Percentiles rank a stretch among this genome's conserved stretches.
Evolutionary conservation across 2,888 invertebrate species (phyloP).

Genomic region (Scaptomyza polygonia): DNA sequence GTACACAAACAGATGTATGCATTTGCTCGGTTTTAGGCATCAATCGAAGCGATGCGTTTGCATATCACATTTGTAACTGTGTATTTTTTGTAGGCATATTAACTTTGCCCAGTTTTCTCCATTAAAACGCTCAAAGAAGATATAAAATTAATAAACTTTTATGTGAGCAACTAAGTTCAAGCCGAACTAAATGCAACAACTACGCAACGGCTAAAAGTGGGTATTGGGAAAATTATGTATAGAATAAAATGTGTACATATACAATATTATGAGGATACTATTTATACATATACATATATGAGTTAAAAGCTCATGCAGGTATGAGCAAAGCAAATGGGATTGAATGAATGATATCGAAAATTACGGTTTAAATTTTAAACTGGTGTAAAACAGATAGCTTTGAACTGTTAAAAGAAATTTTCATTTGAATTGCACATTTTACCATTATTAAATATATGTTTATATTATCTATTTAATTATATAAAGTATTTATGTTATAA

Average conservation of each 20-base stretch:
- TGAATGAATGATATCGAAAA: slow-evolving; percentile 20
- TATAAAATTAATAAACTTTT: slow-evolving; percentile 78
- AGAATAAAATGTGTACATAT: slow-evolving; percentile 8
- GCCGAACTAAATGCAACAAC: slow-evolving; percentile 65
- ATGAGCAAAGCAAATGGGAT: slow-evolving; percentile 43
- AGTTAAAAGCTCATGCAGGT: slow-evolving; percentile 38
- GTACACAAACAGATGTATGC: slow-evolving; percentile 3
- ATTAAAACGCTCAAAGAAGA: slow-evolving; percentile 69
- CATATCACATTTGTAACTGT: slow-evolving; percentile 26
- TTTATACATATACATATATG: neutral
- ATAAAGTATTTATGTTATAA: too few species aligned
- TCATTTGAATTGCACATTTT: too few species aligned
- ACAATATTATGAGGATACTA: slow-evolving; percentile 8
- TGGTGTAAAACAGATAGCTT: neutral
- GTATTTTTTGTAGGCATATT: slow-evolving; percentile 16
- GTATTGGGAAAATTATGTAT: slow-evolving; percentile 12
- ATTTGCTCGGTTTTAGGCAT: slow-evolving; percentile 35
- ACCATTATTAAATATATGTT: too few species aligned
- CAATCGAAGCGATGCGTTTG: slow-evolving; percentile 52
- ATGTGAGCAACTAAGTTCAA: slow-evolving; percentile 73
- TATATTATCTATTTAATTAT: too few species aligned
- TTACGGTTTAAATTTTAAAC: neutral
- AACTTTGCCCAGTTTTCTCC: slow-evolving; percentile 49
- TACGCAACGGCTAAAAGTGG: slow-evolving; percentile 52
- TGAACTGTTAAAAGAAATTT: too few species aligned